Evolutionary conservation across 1,140 invertebrate species (phyloP), one percentile per base, ranked within the genome.

Genomic region (Cotesia vestalis): DNA sequence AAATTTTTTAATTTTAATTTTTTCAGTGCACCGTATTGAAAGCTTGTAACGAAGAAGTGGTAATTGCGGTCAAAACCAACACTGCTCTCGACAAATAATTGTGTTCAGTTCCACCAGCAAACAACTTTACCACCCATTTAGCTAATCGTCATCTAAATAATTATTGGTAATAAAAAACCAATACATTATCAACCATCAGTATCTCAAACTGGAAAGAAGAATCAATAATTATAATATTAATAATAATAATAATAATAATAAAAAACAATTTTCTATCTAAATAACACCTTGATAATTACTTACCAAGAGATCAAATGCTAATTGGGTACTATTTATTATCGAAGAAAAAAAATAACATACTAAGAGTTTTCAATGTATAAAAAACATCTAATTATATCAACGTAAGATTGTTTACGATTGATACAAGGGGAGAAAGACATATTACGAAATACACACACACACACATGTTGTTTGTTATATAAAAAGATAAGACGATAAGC

Each of bases 1-100:
- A 27, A 27, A 27, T 27, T 12, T 14, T 46, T 67, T 34, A 14
- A 36, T 20, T 81, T 82, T 75, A 77, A 73, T 73, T 78, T 79
- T 89, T 91, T 73, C 87, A 93, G 90, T 96, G 95, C 91, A 97
- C 95, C 77, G 95, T 96, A 74, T 89, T 96, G 82, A 95, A 95
- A 85, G 93, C 95, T 78, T 96, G 94, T 86, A 94, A 94, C 76
- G 95, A 96, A 88, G 95, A 96, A 89, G 94, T 94, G 88, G 95
- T 96, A 77, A 96, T 96, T 89, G 95, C 95, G 86, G 93, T 95
- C 83, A 96, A 96, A 91, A 94, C 93, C 89, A 96, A 96, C 89
- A 95, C 94, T 86, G 94, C 94, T 88, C 90, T 95, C 80, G 94
- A 96, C 88, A 96, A 96, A 94, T 95, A 95, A 94, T 88, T 84